phyloP scores from a whole-genome alignment of 2,888 invertebrate species.

The Phlogophora meticulosa region DNA sequence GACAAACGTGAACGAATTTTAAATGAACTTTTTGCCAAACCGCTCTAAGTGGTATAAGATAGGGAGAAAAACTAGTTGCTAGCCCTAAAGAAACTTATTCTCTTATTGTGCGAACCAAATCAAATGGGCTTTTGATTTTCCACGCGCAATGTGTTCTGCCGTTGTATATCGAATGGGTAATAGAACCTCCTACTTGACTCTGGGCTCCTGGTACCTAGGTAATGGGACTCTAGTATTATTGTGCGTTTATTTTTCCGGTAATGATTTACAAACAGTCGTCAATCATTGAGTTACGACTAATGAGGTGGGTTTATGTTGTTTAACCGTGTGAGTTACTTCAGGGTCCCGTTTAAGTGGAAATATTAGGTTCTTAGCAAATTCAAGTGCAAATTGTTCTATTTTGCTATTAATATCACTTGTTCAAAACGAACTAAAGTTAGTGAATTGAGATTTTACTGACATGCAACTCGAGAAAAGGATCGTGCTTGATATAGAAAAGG shows the following conservation, averaged over 20 bases:
- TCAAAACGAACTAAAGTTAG: too few relatives aligned
- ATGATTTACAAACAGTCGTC: conserved; percentile 39
- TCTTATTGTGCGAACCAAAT: conserved; percentile 40
- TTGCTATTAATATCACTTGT: too few relatives aligned
- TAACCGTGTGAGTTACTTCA: conserved; percentile 10
- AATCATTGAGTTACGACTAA: conserved; percentile 25
- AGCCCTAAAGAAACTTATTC: conserved; percentile 8
- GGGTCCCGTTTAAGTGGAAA: conserved; percentile 3
- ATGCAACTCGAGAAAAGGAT: too few relatives aligned
- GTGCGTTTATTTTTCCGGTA: conserved; percentile 24
- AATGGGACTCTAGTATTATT: conserved; percentile 20
- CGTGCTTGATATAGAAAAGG: too few relatives aligned
- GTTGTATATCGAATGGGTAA: conserved; percentile 49
- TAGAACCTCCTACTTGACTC: conserved; percentile 33
- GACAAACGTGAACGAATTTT: conserved; percentile 64
- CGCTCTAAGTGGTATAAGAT: conserved; percentile 4
- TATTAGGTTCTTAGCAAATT: conserved; percentile 2
- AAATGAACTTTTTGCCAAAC: conserved; percentile 48
- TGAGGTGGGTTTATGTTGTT: conserved; percentile 19
- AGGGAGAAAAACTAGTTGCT: conserved; percentile 27
- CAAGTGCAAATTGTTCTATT: background rate
- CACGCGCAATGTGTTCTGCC: conserved; percentile 40
- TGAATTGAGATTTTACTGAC: too few relatives aligned
- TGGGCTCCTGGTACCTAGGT: conserved; percentile 31
- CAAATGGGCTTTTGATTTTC: conserved; percentile 47